Percentiles rank a stretch among this genome's conserved stretches.
Conservation (phyloP, 2,113 vertebrate genomes). For the Actenoides hombroni region DNA sequence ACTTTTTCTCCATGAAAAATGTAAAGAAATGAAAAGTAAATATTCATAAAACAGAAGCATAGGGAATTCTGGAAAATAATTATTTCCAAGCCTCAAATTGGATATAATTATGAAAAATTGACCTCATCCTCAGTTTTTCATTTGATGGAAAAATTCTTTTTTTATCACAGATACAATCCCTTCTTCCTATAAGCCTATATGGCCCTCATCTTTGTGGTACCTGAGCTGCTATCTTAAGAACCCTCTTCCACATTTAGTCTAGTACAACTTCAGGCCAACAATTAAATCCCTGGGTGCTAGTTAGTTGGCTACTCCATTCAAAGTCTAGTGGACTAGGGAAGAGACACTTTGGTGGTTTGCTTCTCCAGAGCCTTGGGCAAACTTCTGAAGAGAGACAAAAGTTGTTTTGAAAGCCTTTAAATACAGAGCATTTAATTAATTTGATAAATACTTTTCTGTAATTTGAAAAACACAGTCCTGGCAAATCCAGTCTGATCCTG, state of each 20-base stretch:
- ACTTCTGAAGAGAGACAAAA: neutral
- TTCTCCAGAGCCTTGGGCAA: conserved; percentile 19
- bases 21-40: neutral
- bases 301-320: neutral
- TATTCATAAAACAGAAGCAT: neutral
- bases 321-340: neutral
- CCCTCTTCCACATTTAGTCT: neutral
- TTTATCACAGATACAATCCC: neutral
- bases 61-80: neutral
- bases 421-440: neutral
- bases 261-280: neutral
- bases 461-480: neutral
- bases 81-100: neutral
- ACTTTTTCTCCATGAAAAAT: neutral
- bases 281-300: neutral
- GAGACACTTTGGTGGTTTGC: neutral
- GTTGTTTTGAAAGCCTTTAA: conserved; percentile 10
- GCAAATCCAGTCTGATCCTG: neutral
- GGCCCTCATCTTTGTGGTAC: neutral
- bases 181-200: neutral
- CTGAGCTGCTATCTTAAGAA: neutral
- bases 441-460: neutral
- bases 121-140: neutral
- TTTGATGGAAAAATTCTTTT: neutral
- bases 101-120: neutral